phyloP scores from a whole-genome alignment of 2,888 invertebrate genomes.

The Mesochorus sp. region DNA sequence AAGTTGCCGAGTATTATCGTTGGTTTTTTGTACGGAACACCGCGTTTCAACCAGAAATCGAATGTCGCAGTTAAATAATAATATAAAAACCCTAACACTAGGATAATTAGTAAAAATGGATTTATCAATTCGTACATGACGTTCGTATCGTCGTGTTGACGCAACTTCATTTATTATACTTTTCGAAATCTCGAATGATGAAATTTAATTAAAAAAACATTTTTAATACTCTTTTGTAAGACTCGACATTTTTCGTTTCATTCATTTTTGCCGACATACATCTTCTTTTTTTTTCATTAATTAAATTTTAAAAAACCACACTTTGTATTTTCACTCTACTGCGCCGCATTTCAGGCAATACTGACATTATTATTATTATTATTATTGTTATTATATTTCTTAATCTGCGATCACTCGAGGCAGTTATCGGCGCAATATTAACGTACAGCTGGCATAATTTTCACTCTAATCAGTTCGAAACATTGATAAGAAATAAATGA shows the following conservation, averaged over 20 bases:
- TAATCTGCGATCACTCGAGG: neutral
- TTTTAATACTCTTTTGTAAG: too few species aligned
- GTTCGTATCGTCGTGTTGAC: neutral
- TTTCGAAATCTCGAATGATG: too few species aligned
- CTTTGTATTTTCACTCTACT: slow-evolving; percentile 7
- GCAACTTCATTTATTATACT: slow-evolving; percentile 7
- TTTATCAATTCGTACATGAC: slow-evolving; percentile 51
- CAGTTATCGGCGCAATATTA: neutral
- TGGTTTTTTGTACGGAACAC: slow-evolving; percentile 75
- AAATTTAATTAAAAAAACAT: too few species aligned
- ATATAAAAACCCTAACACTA: slow-evolving; percentile 68
- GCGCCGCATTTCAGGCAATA: neutral
- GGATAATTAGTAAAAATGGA: slow-evolving; percentile 62
- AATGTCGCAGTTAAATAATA: slow-evolving; percentile 75
- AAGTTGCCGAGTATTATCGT: slow-evolving; percentile 77
- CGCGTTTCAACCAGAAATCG: slow-evolving; percentile 74
- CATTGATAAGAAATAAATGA: neutral
- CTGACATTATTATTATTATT: neutral
- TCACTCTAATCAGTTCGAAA: neutral
- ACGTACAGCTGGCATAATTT: neutral
- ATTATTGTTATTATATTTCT: neutral
- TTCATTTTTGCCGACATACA: too few species aligned
- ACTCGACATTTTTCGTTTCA: too few species aligned
- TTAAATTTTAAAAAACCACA: too few species aligned
- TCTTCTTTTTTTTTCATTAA: too few species aligned